These are phyloP conservation scores for Tiphia femorata DNA, from an alignment of 2,888 invertebrate genomes.

Conservation along the genomic window DNA sequence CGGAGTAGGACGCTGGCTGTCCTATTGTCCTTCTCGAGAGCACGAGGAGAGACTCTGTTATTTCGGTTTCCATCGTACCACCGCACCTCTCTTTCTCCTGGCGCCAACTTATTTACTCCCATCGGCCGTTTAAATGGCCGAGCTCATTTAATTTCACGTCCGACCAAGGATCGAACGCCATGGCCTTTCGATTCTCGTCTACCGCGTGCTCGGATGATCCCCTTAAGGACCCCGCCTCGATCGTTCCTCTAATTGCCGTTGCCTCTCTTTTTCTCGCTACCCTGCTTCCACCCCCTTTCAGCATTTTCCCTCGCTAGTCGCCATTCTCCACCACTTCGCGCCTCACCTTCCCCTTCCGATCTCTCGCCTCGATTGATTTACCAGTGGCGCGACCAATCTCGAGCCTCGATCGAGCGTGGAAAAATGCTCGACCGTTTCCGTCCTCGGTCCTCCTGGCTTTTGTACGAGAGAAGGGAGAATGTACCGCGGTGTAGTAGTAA, in stretches of 20 bases:
- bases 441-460: background rate
- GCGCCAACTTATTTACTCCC: too few relatives aligned
- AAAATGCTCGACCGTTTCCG: background rate
- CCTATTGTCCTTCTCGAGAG: too few relatives aligned
- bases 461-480: too few relatives aligned
- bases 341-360: constrained; percentile 7
- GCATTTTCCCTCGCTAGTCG: constrained; percentile 3
- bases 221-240: constrained; percentile 50
- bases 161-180: constrained; percentile 13
- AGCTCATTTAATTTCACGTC: constrained; percentile 33
- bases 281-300: constrained; percentile 4
- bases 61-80: too few relatives aligned
- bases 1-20: too few relatives aligned
- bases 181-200: constrained; percentile 1
- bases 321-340: background rate
- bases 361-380: constrained; percentile 8
- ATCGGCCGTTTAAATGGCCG: too few relatives aligned
- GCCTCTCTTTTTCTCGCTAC: constrained; percentile 40
- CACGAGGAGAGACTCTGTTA: too few relatives aligned
- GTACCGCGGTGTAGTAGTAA: too few relatives aligned
- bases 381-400: too few relatives aligned
- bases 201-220: constrained; percentile 45
- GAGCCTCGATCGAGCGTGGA: background rate
- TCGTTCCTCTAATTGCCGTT: constrained; percentile 63
- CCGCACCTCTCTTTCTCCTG: too few relatives aligned